phyloP scores from a whole-genome alignment of 1,140 invertebrate genomes.

The Hylyphantes graminicola region DNA sequence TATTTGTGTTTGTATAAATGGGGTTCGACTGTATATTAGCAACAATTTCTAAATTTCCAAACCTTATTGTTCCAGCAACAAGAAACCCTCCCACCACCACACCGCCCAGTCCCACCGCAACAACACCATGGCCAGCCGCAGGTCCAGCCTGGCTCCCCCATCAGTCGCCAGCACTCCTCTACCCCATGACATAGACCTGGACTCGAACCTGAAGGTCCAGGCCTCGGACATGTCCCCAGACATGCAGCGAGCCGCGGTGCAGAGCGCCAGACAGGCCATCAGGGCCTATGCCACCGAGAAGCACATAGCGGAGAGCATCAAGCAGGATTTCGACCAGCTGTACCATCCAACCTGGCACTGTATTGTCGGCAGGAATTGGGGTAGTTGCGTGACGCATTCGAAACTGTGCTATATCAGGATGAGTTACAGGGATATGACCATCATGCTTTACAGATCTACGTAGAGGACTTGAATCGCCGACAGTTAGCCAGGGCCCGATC shows the following conservation, averaged over 20 bases:
- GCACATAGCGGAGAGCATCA: constrained; percentile 64
- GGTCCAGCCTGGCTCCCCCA: constrained; percentile 7
- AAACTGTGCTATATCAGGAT: constrained; percentile 63
- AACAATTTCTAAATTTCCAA: neutral
- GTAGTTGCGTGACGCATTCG: constrained; percentile 64
- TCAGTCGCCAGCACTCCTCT: neutral
- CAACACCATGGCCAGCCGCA: constrained; percentile 2
- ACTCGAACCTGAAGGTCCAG: constrained; percentile 62
- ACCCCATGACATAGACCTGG: constrained; percentile 18
- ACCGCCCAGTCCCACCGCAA: neutral
- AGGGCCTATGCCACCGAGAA: constrained; percentile 63
- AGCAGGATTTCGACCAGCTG: constrained; percentile 64
- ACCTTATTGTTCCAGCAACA: neutral
- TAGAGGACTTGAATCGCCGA: constrained; percentile 14
- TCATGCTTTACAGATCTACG: constrained; percentile 64
- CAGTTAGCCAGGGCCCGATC: too few relatives aligned
- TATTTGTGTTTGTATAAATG: too few relatives aligned
- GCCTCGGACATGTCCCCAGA: constrained; percentile 64
- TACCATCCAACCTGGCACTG: constrained; percentile 65
- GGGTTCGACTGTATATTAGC: too few relatives aligned
- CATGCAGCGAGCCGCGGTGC: constrained; percentile 63
- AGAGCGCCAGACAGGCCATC: constrained; percentile 62
- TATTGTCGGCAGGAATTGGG: constrained; percentile 65
- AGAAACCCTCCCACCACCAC: constrained; percentile 20
- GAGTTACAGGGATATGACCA: constrained; percentile 63